phyloP scores from a whole-genome alignment of 2,888 invertebrate species.

The Melanchra persicariae region DNA sequence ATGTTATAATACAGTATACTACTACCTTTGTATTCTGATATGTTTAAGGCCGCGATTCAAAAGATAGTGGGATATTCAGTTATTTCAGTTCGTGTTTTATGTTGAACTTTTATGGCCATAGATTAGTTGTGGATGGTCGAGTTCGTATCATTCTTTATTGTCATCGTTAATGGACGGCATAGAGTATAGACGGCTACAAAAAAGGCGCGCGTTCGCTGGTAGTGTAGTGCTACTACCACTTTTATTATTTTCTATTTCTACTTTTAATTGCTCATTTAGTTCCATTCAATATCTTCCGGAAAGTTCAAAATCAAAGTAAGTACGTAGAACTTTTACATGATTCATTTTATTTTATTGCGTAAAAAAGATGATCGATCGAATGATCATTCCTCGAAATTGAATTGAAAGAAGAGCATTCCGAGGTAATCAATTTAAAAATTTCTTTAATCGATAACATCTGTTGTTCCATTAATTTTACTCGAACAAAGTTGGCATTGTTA shows the following conservation, averaged over 20 bases:
- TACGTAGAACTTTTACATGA: not conserved
- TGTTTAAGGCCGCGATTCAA: constrained; percentile 36
- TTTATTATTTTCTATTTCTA: not conserved
- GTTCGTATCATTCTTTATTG: constrained; percentile 24
- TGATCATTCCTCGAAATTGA: constrained; percentile 19
- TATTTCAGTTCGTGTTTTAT: constrained; percentile 34
- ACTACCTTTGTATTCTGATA: constrained; percentile 41
- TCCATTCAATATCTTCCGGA: not conserved
- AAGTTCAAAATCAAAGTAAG: not conserved
- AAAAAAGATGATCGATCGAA: constrained; percentile 4
- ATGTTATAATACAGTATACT: too few relatives aligned
- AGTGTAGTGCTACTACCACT: not conserved
- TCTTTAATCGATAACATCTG: constrained; percentile 73
- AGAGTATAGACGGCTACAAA: constrained; percentile 5
- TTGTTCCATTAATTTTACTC: constrained; percentile 65
- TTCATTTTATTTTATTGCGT: constrained; percentile 13
- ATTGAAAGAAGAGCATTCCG: constrained; percentile 24
- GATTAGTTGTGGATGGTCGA: constrained; percentile 44
- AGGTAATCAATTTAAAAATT: constrained; percentile 68
- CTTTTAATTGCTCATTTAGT: constrained; percentile 6
- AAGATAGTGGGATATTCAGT: constrained; percentile 32
- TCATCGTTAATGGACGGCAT: constrained; percentile 9
- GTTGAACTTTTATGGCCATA: constrained; percentile 45
- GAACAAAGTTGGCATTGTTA: constrained; percentile 78
- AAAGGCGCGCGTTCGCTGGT: not conserved